Evolutionary conservation across 2,888 invertebrate species (phyloP).

Genomic region (Caenorhabditis japonica): DNA sequence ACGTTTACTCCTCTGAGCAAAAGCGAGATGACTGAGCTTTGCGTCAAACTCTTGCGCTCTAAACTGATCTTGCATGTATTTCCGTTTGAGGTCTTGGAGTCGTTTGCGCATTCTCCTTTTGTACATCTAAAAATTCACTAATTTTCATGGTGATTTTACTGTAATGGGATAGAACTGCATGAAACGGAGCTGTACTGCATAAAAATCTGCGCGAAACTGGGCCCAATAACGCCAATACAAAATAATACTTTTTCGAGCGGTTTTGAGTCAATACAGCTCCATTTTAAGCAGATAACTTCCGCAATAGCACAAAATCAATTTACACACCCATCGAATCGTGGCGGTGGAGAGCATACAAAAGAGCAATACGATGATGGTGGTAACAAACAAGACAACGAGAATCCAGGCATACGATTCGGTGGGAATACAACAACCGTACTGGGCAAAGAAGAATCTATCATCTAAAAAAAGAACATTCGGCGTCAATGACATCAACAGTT

Average conservation of each 20-base stretch:
- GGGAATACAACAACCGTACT: constrained; percentile 49
- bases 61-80: constrained; percentile 31
- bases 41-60: constrained; percentile 40
- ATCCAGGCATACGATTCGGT: constrained; percentile 49
- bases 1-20: constrained; percentile 42
- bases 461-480: constrained; percentile 9
- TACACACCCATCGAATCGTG: constrained; percentile 33
- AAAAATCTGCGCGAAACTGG: too few species aligned
- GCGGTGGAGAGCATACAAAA: constrained; percentile 44
- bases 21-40: constrained; percentile 34
- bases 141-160: too few species aligned
- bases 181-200: too few species aligned
- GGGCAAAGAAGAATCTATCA: constrained; percentile 46
- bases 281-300: too few species aligned
- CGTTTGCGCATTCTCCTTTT: constrained; percentile 48
- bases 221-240: too few species aligned
- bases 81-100: constrained; percentile 35
- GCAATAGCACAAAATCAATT: too few species aligned
- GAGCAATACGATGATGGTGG: constrained; percentile 29
- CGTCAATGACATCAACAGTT: not conserved
- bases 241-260: too few species aligned
- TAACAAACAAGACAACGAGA: constrained; percentile 36
- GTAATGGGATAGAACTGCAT: too few species aligned
- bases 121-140: constrained; percentile 30
- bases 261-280: too few species aligned